Conservation (phyloP, 1,140 invertebrate genomes). For the Phenacoccus solenopsis region DNA sequence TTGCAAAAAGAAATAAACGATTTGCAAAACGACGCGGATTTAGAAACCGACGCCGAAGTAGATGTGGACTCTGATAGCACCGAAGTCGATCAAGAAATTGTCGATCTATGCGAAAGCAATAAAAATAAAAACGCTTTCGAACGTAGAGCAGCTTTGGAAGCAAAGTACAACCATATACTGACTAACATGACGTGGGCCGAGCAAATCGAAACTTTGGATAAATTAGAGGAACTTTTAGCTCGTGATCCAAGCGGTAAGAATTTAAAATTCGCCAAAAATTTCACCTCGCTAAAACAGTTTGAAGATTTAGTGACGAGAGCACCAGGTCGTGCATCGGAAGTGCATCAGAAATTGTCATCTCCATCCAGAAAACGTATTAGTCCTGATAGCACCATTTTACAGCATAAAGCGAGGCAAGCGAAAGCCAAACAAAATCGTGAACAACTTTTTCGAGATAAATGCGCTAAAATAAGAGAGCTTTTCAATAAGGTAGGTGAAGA, state of each 20-base stretch:
- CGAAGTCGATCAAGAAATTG: neutral
- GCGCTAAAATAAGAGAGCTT: conserved; percentile 69
- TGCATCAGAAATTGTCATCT: conserved; percentile 87
- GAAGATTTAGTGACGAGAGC: conserved; percentile 65
- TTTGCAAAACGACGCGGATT: conserved; percentile 43
- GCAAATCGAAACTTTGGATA: conserved; percentile 25
- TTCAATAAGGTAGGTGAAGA: conserved; percentile 52
- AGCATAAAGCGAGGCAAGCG: conserved; percentile 64
- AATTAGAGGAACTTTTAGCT: conserved; percentile 24
- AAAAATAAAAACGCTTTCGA: neutral
- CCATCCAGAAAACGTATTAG: conserved; percentile 69
- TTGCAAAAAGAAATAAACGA: conserved; percentile 69
- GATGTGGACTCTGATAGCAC: neutral
- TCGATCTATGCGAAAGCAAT: neutral
- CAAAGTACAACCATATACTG: neutral
- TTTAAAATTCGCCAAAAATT: conserved; percentile 64
- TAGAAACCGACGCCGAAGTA: neutral
- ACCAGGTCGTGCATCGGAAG: conserved; percentile 74
- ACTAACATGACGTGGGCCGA: conserved; percentile 24
- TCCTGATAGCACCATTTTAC: conserved; percentile 53
- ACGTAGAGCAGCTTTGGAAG: neutral
- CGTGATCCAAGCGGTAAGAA: conserved; percentile 28
- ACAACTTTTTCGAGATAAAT: conserved; percentile 67
- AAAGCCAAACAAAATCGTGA: conserved; percentile 65
- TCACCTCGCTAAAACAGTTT: conserved; percentile 60